Percentiles rank a stretch among this genome's conserved stretches.
These are phyloP conservation scores for Ctenopoma kingsleyae DNA, from an alignment of 2,797 vertebrate species.

Conservation along the genomic window DNA sequence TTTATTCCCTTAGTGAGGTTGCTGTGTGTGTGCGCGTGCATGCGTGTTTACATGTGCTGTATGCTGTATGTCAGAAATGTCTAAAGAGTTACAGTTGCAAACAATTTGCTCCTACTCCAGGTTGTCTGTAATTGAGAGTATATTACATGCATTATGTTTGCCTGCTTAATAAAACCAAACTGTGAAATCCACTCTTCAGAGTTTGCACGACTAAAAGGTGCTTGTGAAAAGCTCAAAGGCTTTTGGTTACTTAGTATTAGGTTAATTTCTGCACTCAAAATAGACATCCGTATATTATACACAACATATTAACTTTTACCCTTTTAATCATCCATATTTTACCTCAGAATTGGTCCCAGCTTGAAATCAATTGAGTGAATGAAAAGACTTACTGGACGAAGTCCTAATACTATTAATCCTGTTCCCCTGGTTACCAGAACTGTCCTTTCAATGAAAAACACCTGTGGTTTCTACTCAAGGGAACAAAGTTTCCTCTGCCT, in stretches of 20 bases:
- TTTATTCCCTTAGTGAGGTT: slow-evolving; percentile 21
- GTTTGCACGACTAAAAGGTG: slow-evolving; percentile 11
- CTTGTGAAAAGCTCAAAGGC: slow-evolving; percentile 37
- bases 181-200: slow-evolving; percentile 16
- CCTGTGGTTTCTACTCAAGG: slow-evolving; percentile 51
- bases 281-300: background rate
- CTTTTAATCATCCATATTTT: slow-evolving; percentile 13
- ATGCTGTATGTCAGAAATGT: slow-evolving; percentile 1
- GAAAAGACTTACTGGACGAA: slow-evolving; percentile 20
- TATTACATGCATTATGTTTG: background rate
- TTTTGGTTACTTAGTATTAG: slow-evolving; percentile 20
- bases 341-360: background rate
- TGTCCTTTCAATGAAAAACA: slow-evolving; percentile 56
- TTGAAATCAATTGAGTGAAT: background rate
- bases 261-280: slow-evolving; percentile 27
- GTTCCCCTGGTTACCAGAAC: slow-evolving; percentile 35
- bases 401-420: slow-evolving; percentile 34
- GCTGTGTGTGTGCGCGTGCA: background rate
- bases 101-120: background rate
- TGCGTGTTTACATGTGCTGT: background rate
- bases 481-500: slow-evolving; percentile 50
- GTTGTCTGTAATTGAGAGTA: background rate
- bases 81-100: background rate
- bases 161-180: slow-evolving; percentile 16
- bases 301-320: background rate